These are phyloP conservation scores for Brienomyrus brachyistius DNA, from an alignment of 2,113 vertebrate genomes.

Conservation along the genomic window DNA sequence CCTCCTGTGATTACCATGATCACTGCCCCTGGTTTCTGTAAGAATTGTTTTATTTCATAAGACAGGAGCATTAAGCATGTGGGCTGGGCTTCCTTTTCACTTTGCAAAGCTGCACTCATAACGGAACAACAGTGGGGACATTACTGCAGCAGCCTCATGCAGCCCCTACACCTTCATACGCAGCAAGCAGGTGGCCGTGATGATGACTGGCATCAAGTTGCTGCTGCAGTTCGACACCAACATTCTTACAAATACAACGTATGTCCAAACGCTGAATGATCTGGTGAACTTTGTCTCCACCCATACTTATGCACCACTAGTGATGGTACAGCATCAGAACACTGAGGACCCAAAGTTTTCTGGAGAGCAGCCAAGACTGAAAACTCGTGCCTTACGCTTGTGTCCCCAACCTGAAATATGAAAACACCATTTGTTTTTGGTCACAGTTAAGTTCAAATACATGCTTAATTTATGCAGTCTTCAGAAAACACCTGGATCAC, in stretches of 20 bases:
- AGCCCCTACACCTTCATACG: background rate
- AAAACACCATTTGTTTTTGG: slow-evolving; percentile 43
- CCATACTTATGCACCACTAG: background rate
- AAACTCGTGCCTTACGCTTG: background rate
- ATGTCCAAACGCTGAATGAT: background rate
- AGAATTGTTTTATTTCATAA: background rate
- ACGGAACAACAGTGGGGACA: background rate
- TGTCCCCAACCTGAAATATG: background rate
- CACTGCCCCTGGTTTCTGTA: background rate
- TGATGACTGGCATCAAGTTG: background rate
- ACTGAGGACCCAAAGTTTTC: background rate
- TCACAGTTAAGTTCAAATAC: slow-evolving; percentile 52
- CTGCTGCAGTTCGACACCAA: background rate
- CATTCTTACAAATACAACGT: background rate
- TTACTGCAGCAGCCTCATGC: background rate
- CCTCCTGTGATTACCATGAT: background rate
- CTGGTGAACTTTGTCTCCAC: background rate
- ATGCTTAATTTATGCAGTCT: slow-evolving; percentile 29
- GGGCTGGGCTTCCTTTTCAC: background rate
- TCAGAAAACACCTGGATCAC: slow-evolving; percentile 22
- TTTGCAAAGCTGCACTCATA: background rate
- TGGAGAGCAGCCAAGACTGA: background rate
- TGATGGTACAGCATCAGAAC: background rate
- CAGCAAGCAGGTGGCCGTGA: background rate
- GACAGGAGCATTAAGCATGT: background rate